Evolutionary conservation across 2,888 invertebrate species (phyloP).

Genomic region (Caenorhabditis imperialis): DNA sequence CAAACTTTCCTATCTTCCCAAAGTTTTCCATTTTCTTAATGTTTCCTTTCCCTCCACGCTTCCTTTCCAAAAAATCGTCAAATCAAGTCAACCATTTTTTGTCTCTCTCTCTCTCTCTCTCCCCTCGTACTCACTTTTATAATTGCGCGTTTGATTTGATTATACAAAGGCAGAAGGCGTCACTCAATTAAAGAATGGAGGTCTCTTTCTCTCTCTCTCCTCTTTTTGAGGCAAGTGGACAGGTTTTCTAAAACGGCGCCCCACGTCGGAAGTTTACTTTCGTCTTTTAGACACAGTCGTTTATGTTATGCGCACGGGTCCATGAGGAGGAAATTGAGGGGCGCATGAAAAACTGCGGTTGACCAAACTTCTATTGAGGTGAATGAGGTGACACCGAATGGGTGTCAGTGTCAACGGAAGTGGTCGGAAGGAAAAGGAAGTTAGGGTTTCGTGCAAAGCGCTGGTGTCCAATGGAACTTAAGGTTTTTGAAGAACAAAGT

Average conservation of each 20-base stretch:
- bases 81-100: background rate
- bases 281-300: constrained; percentile 33
- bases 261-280: constrained; percentile 50
- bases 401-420: constrained; percentile 14
- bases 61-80: no score
- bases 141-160: constrained; percentile 32
- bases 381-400: constrained; percentile 9
- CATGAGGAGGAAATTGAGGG: no score
- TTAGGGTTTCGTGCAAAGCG: no score
- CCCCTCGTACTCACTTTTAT: constrained; percentile 1
- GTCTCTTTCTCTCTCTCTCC: constrained; percentile 5
- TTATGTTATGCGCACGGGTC: constrained; percentile 30
- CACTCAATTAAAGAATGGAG: constrained; percentile 28
- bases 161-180: constrained; percentile 18
- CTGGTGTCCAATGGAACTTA: no score
- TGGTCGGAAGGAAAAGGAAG: no score
- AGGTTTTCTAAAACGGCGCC: constrained; percentile 40
- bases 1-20: no score
- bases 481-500: no score
- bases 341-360: constrained; percentile 15
- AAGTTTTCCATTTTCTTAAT: no score
- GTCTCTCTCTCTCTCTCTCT: background rate
- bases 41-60: no score
- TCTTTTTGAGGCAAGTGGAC: constrained; percentile 2
- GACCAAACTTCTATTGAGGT: constrained; percentile 16